A percentile compares a stretch with the other conserved stretches of the same genome.
These are phyloP conservation scores for Aphyosemion australe DNA, from an alignment of 2,113 vertebrate species.

Conservation along the genomic window DNA sequence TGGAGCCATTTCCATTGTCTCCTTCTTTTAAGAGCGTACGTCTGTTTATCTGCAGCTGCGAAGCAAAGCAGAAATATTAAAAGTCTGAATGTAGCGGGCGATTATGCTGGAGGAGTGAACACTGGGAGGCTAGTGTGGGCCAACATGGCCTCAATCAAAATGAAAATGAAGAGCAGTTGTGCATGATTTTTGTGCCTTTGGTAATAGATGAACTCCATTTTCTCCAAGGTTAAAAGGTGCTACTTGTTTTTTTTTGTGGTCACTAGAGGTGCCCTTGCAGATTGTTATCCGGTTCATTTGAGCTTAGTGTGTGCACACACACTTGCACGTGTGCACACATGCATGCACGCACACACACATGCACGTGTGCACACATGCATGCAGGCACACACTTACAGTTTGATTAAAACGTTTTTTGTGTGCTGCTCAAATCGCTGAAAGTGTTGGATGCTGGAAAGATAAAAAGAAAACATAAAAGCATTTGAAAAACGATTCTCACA, in stretches of 20 bases:
- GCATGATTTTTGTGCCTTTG: slow-evolving; percentile 13
- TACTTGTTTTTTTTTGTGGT: neutral
- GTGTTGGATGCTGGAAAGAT: neutral
- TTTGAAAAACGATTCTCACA: neutral
- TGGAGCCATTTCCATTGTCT: slow-evolving; percentile 23
- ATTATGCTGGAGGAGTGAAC: slow-evolving; percentile 32
- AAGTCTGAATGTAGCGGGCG: slow-evolving; percentile 11
- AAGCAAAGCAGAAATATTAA: slow-evolving; percentile 23
- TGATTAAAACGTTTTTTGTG: neutral
- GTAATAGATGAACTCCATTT: slow-evolving; percentile 18
- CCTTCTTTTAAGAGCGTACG: neutral
- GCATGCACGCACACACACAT: too few species aligned
- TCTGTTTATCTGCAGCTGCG: slow-evolving; percentile 25
- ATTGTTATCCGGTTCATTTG: slow-evolving; percentile 8
- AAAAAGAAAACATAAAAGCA: neutral
- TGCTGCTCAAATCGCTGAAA: neutral
- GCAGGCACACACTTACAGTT: too few species aligned
- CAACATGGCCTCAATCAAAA: slow-evolving; percentile 23
- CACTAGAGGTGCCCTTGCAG: neutral
- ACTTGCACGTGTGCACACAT: too few species aligned
- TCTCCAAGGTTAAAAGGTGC: slow-evolving; percentile 14
- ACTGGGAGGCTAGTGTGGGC: slow-evolving; percentile 36
- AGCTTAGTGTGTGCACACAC: neutral
- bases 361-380: too few species aligned
- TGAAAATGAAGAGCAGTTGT: slow-evolving; percentile 24